These are phyloP conservation scores for Seriola aureovittata DNA, from an alignment of 2,113 vertebrate species.

Conservation along the genomic window DNA sequence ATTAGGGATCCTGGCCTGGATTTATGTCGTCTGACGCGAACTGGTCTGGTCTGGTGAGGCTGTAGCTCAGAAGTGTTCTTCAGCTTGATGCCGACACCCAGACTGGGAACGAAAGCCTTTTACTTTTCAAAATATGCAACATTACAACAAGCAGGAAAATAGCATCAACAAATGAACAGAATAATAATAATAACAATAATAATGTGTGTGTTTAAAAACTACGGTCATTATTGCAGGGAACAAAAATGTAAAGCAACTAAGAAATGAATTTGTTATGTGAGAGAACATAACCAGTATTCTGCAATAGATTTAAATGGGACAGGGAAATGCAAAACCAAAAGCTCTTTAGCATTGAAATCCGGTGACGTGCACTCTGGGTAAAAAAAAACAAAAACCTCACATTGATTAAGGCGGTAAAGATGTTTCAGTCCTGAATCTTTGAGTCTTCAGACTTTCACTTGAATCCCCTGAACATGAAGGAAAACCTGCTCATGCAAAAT, in stretches of 20 bases:
- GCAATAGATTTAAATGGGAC: conserved; percentile 56
- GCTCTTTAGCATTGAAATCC: background rate
- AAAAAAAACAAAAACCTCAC: too few species aligned
- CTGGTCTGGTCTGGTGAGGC: conserved; percentile 30
- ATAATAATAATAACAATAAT: conserved; percentile 59
- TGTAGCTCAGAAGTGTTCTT: conserved; percentile 51
- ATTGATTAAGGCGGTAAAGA: background rate
- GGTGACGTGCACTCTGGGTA: conserved; percentile 5
- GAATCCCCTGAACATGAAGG: background rate
- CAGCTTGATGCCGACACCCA: conserved; percentile 32
- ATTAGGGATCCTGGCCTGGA: background rate
- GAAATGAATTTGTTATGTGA: conserved; percentile 60
- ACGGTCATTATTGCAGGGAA: conserved; percentile 70
- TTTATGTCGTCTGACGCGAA: conserved; percentile 1
- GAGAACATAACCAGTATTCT: conserved; percentile 52
- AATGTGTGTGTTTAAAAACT: conserved; percentile 62
- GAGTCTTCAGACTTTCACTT: too few species aligned
- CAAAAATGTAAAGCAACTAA: conserved; percentile 68
- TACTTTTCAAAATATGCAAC: conserved; percentile 85
- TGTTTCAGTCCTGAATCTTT: too few species aligned
- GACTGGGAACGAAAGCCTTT: conserved; percentile 74
- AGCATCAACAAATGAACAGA: conserved; percentile 68
- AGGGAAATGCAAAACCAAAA: background rate
- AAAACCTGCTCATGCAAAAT: too few species aligned
- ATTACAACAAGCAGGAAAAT: conserved; percentile 79